phyloP scores from a whole-genome alignment of 2,888 invertebrate genomes.

The Oscheius myriophilus region DNA sequence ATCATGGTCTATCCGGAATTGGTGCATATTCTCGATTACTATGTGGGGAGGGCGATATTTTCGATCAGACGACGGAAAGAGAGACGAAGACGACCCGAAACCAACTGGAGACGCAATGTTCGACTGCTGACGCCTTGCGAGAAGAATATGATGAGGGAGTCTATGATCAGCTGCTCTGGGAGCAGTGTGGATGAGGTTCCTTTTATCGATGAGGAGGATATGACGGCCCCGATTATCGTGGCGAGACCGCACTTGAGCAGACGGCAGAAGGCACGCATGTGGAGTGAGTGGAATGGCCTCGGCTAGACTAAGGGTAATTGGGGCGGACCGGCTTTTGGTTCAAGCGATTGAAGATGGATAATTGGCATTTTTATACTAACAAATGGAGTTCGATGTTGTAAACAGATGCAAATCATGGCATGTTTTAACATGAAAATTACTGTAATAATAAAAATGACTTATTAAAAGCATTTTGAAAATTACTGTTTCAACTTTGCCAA shows the following conservation, averaged over 20 bases:
- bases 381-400: no score
- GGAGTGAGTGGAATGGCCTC: conserved; percentile 24
- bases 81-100: conserved; percentile 9
- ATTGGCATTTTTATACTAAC: no score
- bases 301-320: neutral
- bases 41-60: conserved; percentile 31
- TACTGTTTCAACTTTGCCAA: no score
- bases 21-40: conserved; percentile 53
- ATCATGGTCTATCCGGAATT: conserved; percentile 51
- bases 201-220: conserved; percentile 48
- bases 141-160: conserved; percentile 49
- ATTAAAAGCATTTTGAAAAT: no score
- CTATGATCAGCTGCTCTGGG: conserved; percentile 33
- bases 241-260: conserved; percentile 37
- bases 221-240: conserved; percentile 44
- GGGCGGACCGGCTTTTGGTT: no score
- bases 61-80: conserved; percentile 20
- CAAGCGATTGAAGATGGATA: no score
- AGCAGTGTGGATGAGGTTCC: conserved; percentile 47
- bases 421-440: no score
- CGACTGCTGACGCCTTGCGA: conserved; percentile 40
- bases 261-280: conserved; percentile 18
- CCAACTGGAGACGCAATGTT: conserved; percentile 13
- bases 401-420: no score
- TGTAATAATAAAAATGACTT: no score